Evolutionary conservation across 2,888 invertebrate species (phyloP).

Genomic region (Sphaerolaimus hirsutus): DNA sequence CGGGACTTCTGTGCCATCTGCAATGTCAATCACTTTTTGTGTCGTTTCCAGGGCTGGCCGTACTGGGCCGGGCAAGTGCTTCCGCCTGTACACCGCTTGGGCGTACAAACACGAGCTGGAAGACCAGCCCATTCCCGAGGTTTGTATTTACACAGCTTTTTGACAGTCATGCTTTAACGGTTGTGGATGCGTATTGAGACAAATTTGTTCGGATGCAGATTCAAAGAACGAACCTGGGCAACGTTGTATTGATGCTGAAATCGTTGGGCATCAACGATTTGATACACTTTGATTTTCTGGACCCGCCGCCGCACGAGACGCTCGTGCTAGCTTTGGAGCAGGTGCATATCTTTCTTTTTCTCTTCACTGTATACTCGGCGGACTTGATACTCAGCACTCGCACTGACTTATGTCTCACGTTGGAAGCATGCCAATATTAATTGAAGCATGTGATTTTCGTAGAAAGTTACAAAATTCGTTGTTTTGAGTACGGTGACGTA

Average conservation of each 20-base stretch:
- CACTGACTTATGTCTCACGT: too few species aligned
- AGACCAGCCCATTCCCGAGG: conserved; percentile 84
- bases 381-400: too few species aligned
- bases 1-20: too few species aligned
- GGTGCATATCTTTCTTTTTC: too few species aligned
- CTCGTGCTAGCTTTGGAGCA: too few species aligned
- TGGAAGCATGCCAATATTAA: too few species aligned
- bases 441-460: too few species aligned
- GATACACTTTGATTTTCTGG: conserved; percentile 89
- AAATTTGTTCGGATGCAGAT: conserved; percentile 34
- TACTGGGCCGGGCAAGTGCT: conserved; percentile 90
- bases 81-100: conserved; percentile 89
- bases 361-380: too few species aligned
- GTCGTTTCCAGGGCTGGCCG: conserved; percentile 84
- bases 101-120: conserved; percentile 92
- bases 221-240: conserved; percentile 83
- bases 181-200: background rate
- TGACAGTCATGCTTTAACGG: background rate
- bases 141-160: conserved; percentile 4
- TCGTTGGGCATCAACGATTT: conserved; percentile 89
- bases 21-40: conserved; percentile 92
- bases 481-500: too few species aligned
- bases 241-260: conserved; percentile 84
- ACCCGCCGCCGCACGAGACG: conserved; percentile 85
- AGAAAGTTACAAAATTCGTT: too few species aligned